Evolutionary conservation across 2,113 vertebrate species (phyloP).

Genomic region (Psephotus haematonotus): DNA sequence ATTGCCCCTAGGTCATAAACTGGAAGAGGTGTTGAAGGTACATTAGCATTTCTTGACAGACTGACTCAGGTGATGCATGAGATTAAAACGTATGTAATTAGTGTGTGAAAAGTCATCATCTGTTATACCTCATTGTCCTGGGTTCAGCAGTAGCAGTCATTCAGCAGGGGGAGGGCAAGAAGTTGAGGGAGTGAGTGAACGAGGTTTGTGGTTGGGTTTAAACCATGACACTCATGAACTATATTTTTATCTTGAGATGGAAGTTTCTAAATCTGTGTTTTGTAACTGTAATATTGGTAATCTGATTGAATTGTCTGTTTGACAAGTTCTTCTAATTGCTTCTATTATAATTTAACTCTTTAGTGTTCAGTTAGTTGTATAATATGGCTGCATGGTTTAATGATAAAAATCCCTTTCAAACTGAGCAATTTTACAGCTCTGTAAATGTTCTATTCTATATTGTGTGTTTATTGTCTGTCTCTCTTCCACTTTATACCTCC

Average conservation of each 20-base stretch:
- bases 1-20: background rate
- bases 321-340: background rate
- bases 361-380: background rate
- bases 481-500: background rate
- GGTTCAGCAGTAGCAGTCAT: too few species aligned
- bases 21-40: background rate
- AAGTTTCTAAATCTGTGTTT: background rate
- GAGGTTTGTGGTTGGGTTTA: too few species aligned
- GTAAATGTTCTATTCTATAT: background rate
- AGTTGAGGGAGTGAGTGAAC: too few species aligned
- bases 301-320: background rate
- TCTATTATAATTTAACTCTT: background rate
- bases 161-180: too few species aligned
- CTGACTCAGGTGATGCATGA: background rate
- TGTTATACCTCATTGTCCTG: background rate
- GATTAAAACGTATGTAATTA: background rate
- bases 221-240: background rate
- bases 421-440: background rate
- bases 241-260: background rate
- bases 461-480: background rate
- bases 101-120: background rate
- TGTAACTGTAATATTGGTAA: background rate
- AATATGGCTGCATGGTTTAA: background rate
- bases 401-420: background rate
- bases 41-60: background rate